A percentile compares a stretch with the other conserved stretches of the same genome.
These are phyloP conservation scores for Tokudaia tokunoshimensis DNA, from an alignment of 2,797 vertebrate species.

Conservation along the genomic window DNA sequence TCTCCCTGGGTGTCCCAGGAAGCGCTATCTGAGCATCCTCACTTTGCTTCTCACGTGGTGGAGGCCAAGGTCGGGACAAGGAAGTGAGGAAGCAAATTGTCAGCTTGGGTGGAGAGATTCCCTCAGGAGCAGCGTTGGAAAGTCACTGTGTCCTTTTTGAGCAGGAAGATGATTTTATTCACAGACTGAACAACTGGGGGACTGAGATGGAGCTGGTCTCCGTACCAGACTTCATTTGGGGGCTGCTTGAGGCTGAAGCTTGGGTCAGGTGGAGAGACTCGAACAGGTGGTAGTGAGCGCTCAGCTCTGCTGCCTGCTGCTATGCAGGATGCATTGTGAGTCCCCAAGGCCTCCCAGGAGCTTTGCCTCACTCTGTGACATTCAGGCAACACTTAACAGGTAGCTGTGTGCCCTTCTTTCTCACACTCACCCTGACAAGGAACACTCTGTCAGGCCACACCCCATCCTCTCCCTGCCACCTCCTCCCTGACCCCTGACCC, in stretches of 20 bases:
- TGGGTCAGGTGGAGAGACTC: background rate
- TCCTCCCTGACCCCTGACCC: too few species aligned
- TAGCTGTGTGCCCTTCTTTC: background rate
- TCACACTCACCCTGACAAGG: rapidly evolving
- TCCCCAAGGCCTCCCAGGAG: too few species aligned
- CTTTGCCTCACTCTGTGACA: background rate
- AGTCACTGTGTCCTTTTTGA: slow-evolving; percentile 79
- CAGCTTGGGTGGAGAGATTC: slow-evolving; percentile 81
- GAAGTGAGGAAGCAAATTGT: slow-evolving; percentile 74
- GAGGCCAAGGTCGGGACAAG: background rate
- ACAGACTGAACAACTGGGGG: slow-evolving; percentile 72
- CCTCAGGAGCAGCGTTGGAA: slow-evolving; percentile 75
- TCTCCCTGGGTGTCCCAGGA: background rate
- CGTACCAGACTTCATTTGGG: rapidly evolving
- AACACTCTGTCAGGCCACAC: background rate
- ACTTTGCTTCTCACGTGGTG: background rate
- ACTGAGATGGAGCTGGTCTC: slow-evolving; percentile 43
- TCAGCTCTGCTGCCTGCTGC: background rate
- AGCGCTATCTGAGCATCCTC: slow-evolving; percentile 74
- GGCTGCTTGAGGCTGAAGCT: slow-evolving; percentile 67
- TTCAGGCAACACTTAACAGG: background rate
- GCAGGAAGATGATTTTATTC: slow-evolving; percentile 82
- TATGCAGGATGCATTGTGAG: rapidly evolving
- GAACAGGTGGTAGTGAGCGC: rapidly evolving
- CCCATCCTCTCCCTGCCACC: too few species aligned